Evolutionary conservation across 2,797 vertebrate species (phyloP).

Genomic region (Syndactyla subalaris): DNA sequence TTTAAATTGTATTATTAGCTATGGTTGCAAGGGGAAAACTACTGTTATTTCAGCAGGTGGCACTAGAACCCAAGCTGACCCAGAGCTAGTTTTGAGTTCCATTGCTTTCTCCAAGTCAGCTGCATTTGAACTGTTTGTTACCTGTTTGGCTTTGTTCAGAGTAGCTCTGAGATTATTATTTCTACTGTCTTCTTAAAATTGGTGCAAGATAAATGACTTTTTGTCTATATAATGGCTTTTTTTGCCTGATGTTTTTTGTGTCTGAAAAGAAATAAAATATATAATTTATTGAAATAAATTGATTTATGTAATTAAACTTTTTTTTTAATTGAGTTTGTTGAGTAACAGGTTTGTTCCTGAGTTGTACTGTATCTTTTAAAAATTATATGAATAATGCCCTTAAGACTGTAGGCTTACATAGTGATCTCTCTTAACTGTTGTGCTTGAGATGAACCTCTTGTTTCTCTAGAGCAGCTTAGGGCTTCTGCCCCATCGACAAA

Average conservation of each 20-base stretch:
- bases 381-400: neutral
- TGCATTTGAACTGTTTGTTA: neutral
- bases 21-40: neutral
- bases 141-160: neutral
- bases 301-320: neutral
- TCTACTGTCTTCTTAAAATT: neutral
- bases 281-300: slow-evolving; percentile 1
- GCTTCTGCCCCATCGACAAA: neutral
- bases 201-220: neutral
- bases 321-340: neutral
- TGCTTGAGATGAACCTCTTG: neutral
- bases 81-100: neutral
- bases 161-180: neutral
- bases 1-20: neutral
- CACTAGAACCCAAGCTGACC: slow-evolving; percentile 34
- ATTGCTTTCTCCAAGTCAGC: neutral
- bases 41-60: slow-evolving; percentile 41
- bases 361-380: neutral
- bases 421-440: neutral
- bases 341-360: neutral
- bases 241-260: neutral
- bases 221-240: neutral
- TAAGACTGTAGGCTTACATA: neutral
- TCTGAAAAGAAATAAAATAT: neutral
- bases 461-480: neutral